These are phyloP conservation scores for Musca domestica DNA, from an alignment of 1,140 invertebrate genomes.

Conservation along the genomic window DNA sequence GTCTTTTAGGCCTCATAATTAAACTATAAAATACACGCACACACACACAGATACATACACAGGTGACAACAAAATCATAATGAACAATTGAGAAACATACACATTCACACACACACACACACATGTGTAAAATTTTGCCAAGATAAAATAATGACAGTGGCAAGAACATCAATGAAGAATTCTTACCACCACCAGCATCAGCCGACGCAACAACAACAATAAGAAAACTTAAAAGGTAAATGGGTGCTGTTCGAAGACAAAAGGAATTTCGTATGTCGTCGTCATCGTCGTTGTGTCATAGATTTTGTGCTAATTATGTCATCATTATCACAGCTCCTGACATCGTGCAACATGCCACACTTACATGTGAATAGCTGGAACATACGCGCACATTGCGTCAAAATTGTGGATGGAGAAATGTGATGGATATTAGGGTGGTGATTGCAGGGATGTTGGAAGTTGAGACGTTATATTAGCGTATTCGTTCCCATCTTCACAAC, in stretches of 20 bases:
- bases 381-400: too few species aligned
- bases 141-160: too few species aligned
- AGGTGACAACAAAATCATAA: constrained; percentile 22
- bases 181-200: too few species aligned
- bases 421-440: too few species aligned
- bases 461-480: too few species aligned
- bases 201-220: background rate
- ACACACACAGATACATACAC: constrained; percentile 17
- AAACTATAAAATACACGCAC: constrained; percentile 29
- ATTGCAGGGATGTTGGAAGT: too few species aligned
- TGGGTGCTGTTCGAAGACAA: constrained; percentile 44
- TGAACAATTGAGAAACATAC: constrained; percentile 20
- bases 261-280: constrained; percentile 26
- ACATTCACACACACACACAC: constrained; percentile 12
- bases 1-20: constrained; percentile 28
- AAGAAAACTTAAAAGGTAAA: constrained; percentile 9
- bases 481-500: too few species aligned
- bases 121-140: too few species aligned
- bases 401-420: too few species aligned
- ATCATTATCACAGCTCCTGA: constrained; percentile 13
- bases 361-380: too few species aligned
- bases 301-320: constrained; percentile 22
- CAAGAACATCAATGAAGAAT: too few species aligned
- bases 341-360: constrained; percentile 10
- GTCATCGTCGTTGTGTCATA: background rate